A percentile compares a stretch with the other conserved stretches of the same genome.
phyloP scores from a whole-genome alignment of 2,888 invertebrate genomes.

The Caenorhabditis sp. region DNA sequence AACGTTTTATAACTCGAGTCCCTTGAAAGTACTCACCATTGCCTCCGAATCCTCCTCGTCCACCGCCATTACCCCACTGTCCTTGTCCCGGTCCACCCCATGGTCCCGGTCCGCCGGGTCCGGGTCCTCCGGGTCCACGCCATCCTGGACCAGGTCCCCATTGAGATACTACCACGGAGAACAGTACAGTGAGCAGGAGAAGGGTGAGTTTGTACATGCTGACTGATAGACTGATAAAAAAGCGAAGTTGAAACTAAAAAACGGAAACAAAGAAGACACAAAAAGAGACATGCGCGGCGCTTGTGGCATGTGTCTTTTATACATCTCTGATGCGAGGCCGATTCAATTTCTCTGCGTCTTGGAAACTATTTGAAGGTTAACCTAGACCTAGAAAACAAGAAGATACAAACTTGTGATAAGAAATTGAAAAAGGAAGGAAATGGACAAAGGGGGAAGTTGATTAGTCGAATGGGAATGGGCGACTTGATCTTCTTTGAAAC shows the following conservation, averaged over 20 bases:
- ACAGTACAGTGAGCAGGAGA: constrained; percentile 21
- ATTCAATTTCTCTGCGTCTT: too few relatives aligned
- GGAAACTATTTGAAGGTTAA: too few relatives aligned
- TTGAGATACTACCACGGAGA: constrained; percentile 6
- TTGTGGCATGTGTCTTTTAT: too few relatives aligned
- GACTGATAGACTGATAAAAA: constrained; percentile 2
- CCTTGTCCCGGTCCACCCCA: background rate
- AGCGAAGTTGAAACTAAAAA: background rate
- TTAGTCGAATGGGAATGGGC: too few relatives aligned
- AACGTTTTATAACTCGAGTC: background rate
- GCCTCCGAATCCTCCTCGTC: constrained; percentile 27
- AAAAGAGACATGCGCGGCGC: too few relatives aligned
- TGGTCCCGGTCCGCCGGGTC: constrained; percentile 8
- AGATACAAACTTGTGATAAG: too few relatives aligned
- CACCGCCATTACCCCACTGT: constrained; percentile 22
- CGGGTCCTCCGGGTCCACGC: background rate
- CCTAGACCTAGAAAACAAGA: too few relatives aligned
- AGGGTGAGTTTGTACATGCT: constrained; percentile 28
- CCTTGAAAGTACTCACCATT: constrained; percentile 20
- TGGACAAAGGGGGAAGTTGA: too few relatives aligned
- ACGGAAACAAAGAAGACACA: too few relatives aligned
- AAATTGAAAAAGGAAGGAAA: too few relatives aligned
- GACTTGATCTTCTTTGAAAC: too few relatives aligned
- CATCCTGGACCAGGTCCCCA: constrained; percentile 26
- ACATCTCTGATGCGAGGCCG: too few relatives aligned